Evolutionary conservation across 2,888 invertebrate species (phyloP), one percentile per base, ranked within the genome.

Genomic region (Linyphia triangularis): DNA sequence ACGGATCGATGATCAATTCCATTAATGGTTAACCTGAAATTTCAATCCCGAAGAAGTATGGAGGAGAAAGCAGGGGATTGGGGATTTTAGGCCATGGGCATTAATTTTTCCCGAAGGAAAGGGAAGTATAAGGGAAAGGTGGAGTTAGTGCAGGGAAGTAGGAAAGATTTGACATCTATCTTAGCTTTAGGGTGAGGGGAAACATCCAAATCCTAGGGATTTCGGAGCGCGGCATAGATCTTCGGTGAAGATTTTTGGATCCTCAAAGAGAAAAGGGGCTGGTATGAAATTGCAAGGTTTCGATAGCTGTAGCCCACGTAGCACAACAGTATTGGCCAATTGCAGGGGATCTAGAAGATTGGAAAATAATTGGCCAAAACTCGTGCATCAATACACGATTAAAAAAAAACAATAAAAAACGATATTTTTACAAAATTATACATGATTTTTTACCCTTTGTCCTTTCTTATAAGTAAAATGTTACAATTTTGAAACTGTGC

Each of bases 111-210:
- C 69, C 51, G 37, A 70, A 51, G 57, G 65, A 57, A 57, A 63
- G 67, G 75, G 43, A 43, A 30, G 70, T 28, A 65, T 75, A 67
- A 88, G 28, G 70, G 82, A 88, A 88, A 70, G 88, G 77, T 78
- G 77, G 88, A 83, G 88, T 82, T 83, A 77, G 82, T 37, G 61
- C 61, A 33, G 82, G 79, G 82, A 77, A 70, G 83, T 61, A 81
- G 77, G 88, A 88, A 88, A 83, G 88, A 88, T 82, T 88, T 83
- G 88, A 88, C 88, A 83, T 88, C 88, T 88, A 88, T 88, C 88
- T 88, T 83, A 69, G 75, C 69, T 73, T 59, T n/a, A 40, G 57
- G 75, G 40, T 63, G 78, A 82, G 51, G 75, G 88, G 61, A 82
- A 82, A 83, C 69, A 77, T 63, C 70, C 70, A 83, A 83, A 83